phyloP scores from a whole-genome alignment of 2,797 vertebrate genomes.

The Vireo griseus region DNA sequence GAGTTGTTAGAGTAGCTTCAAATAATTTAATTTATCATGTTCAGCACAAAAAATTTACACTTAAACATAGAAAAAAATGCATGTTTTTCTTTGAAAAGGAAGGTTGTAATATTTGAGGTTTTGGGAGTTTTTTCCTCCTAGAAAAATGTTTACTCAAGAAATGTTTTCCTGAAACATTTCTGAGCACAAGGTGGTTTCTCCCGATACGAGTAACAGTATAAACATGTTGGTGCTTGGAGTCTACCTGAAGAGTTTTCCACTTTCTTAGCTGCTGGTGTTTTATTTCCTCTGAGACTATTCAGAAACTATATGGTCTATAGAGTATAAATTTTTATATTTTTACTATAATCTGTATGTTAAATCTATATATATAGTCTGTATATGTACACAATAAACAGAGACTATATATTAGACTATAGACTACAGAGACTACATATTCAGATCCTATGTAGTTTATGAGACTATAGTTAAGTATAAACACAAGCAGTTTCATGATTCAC shows the following conservation, averaged over 20 bases:
- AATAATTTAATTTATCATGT: background rate
- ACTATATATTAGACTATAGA: too few relatives aligned
- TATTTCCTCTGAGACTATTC: background rate
- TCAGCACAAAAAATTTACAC: background rate
- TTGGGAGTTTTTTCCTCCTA: background rate
- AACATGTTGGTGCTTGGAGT: background rate
- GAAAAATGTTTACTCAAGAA: background rate
- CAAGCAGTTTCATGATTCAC: background rate
- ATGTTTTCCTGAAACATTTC: background rate
- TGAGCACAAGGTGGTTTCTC: background rate
- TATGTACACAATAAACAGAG: background rate
- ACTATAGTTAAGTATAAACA: background rate
- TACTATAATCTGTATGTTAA: background rate
- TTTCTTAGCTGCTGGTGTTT: background rate
- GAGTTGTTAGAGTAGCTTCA: background rate
- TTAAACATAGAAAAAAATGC: background rate
- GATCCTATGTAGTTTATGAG: background rate
- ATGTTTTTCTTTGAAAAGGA: background rate
- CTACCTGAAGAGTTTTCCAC: background rate
- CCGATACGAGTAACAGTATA: background rate
- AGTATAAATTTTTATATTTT: background rate
- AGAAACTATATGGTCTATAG: background rate
- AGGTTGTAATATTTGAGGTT: background rate
- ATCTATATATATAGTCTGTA: background rate
- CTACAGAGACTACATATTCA: background rate